Evolutionary conservation across 2,113 vertebrate genomes (phyloP).

Genomic region (Cervus canadensis): DNA sequence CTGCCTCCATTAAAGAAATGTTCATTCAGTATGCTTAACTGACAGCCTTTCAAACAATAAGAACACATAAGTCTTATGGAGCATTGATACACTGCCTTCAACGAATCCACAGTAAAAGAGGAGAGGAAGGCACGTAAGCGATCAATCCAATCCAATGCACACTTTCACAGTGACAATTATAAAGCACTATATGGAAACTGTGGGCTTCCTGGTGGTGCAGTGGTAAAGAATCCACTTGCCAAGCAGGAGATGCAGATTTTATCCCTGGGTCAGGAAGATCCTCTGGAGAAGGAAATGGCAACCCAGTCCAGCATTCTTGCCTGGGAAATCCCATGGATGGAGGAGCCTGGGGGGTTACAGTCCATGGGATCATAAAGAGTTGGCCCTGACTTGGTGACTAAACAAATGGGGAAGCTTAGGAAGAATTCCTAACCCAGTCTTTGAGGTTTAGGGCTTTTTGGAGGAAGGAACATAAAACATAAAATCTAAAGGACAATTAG

Average conservation of each 20-base stretch:
- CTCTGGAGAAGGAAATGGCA: not conserved
- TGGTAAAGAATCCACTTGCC: not conserved
- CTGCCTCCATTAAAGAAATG: not conserved
- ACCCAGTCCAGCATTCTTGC: not conserved
- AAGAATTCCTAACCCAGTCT: not conserved
- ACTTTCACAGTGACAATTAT: not conserved
- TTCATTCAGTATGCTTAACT: not conserved
- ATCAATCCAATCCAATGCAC: not conserved
- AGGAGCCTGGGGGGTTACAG: not conserved
- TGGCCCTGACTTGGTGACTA: not conserved
- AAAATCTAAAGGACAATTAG: not conserved
- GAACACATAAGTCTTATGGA: not conserved
- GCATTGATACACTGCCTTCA: not conserved
- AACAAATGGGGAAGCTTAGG: not conserved
- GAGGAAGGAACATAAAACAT: not conserved
- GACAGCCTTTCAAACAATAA: not conserved
- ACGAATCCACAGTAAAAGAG: not conserved
- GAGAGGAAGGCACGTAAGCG: not conserved
- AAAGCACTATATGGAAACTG: not conserved
- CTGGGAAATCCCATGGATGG: not conserved
- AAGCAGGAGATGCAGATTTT: not conserved
- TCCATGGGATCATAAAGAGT: not conserved
- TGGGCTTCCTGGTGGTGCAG: not conserved
- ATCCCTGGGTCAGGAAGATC: not conserved
- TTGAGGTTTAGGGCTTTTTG: not conserved